Base-by-base conservation (phyloP, 2,113 vertebrate species). In the Himantopus leucocephalus region DNA sequence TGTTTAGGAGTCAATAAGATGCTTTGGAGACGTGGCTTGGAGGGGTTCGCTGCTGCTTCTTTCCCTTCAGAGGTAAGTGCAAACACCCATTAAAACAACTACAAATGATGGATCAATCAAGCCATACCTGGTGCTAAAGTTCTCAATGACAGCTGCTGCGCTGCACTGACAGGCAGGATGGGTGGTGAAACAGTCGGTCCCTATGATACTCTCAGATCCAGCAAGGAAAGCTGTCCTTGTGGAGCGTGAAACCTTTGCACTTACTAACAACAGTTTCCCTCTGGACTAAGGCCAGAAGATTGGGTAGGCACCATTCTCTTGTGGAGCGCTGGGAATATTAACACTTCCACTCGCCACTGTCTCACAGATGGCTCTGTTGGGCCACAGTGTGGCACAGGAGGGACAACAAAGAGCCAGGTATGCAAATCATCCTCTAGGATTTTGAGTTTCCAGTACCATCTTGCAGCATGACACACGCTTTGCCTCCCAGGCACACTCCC, bases 261-360 rank as follows among this genome's bases (percentile, higher is more conserved):
- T 74, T 30, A 34, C 0, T 39, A 73, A 47, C 47, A 30, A 30
- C 58, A 66, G 21, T 21, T 56, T 50, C 35, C 52, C 59, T 6
- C 60, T 45, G 35, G 63, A 30, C 43, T n/a, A 26, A 22, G 37
- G 45, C 58, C 52, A 72, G 78, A 24, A 63, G 47, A 26, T 0
- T 58, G 63, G 24, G 30, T 32, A 48, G 27, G 67, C 58, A 63
- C 32, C 27, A 3, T 29, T 43, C 32, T 26, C 41, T 21, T 0
- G 0, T 5, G n/a, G 8, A 11, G 43, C 2, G 0, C 70, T 75
- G 63, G 32, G 14, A 81, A 22, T 16, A n/a, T 6, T 1, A 45
- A 30, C 4, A 6, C 2, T 79, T 43, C n/a, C 21, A 29, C 43
- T 92, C 17, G 56, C 15, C 37, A 3, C 14, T 12, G 29, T 12